Percentiles rank a stretch among this genome's conserved stretches.
Evolutionary conservation across 2,797 vertebrate species (phyloP).

Genomic region (Poeciliopsis gracilis): DNA sequence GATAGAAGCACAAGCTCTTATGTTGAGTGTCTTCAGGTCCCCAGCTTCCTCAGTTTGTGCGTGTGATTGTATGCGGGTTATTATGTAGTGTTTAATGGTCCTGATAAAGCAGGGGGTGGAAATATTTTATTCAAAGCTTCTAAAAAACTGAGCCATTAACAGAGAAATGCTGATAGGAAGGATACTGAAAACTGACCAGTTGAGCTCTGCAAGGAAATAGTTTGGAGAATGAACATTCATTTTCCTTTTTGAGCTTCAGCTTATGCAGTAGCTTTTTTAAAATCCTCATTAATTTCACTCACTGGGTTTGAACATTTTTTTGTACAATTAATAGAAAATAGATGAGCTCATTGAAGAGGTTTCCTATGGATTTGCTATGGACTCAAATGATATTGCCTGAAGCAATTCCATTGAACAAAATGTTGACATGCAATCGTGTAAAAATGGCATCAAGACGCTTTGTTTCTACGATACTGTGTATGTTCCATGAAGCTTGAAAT

Average conservation of each 20-base stretch:
- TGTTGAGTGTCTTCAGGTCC: conserved; percentile 48
- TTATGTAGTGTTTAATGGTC: conserved; percentile 59
- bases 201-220: conserved; percentile 29
- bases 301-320: neutral
- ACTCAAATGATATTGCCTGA: neutral
- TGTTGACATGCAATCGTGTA: neutral
- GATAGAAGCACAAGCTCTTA: conserved; percentile 77
- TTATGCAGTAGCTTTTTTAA: conserved; percentile 14
- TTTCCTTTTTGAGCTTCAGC: conserved; percentile 21
- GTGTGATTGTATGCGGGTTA: conserved; percentile 34
- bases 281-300: neutral
- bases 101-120: conserved; percentile 58
- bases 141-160: conserved; percentile 46
- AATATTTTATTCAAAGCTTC: conserved; percentile 60
- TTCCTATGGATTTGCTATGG: neutral
- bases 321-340: neutral
- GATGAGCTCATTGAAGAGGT: neutral
- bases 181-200: conserved; percentile 33
- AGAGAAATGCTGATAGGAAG: conserved; percentile 56
- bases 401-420: neutral
- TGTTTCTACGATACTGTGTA: neutral
- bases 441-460: neutral
- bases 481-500: neutral
- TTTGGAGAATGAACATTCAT: conserved; percentile 15
- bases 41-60: conserved; percentile 30